Evolutionary conservation across 2,797 vertebrate genomes (phyloP), one percentile per base, ranked within the genome.

Genomic region (Schizopygopsis pylzovi): DNA sequence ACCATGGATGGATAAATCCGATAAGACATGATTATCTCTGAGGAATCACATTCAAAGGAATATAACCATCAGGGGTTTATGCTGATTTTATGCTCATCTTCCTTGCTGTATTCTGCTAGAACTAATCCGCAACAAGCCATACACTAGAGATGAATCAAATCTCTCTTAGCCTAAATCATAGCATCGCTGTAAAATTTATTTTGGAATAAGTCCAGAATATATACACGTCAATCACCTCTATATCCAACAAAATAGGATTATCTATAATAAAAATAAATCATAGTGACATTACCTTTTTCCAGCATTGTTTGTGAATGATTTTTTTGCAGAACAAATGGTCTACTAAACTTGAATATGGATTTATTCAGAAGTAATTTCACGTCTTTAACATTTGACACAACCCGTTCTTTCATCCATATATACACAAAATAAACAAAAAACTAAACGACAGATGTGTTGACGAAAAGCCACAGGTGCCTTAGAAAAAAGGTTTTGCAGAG

Each of bases 111-210:
- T 33, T 33, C 33, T 33, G 33, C 33, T 33, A 33, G 33, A 33
- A 52, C 33, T 72, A 71, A 71, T 67, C 56, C n/a, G 43, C 28
- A 82, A 41, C 39, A 52, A 63, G 54, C 28, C 18, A 73, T 49
- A 33, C n/a, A 68, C 15, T 79, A 79, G 2, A 79, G 43, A 65
- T 56, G 33, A 81, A 79, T 56, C 71, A 82, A 54, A 59, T 78
- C 16, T 63, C 67, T 79, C 37, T 77, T 16, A 41, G 75, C 59
- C 56, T n/a, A 37, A 83, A 73, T 59, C 82, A 9, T 72, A 79
- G 33, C 10, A 49, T 52, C 0, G 10, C 18, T 52, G 18, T 15
- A 59, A 77, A 79, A 39, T 16, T 37, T 43, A 15, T 33, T 84
- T 63, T 54, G 63, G n/a, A 87, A 41, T 41, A 72, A 71, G 7